These are phyloP conservation scores for Staurois parvus DNA, from an alignment of 2,797 vertebrate genomes.

Conservation along the genomic window DNA sequence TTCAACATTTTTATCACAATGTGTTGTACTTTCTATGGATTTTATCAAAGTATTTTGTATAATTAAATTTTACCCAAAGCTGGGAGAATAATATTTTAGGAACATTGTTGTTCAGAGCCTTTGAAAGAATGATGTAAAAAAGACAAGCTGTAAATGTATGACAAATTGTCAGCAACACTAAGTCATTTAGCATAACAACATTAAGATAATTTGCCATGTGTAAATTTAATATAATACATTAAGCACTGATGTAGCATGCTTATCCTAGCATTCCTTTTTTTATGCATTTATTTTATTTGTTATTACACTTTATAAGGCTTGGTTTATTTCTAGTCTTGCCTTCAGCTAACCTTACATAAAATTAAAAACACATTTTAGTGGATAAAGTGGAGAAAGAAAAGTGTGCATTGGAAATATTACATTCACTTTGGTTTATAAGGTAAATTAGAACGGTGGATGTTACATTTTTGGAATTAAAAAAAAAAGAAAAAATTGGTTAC, in stretches of 20 bases:
- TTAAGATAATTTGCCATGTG: slow-evolving; percentile 12
- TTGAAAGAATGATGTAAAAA: not conserved
- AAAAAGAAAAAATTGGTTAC: not conserved
- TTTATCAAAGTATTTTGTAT: not conserved
- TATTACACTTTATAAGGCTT: not conserved
- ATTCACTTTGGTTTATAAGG: not conserved
- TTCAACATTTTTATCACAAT: no score
- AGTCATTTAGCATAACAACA: slow-evolving; percentile 3
- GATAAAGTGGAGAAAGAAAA: not conserved
- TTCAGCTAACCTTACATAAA: not conserved
- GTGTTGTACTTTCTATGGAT: not conserved
- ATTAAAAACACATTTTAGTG: not conserved
- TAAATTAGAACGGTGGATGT: not conserved
- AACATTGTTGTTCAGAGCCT: not conserved
- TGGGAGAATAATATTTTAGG: not conserved
- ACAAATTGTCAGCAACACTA: not conserved
- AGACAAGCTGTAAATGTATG: not conserved
- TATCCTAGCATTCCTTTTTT: not conserved
- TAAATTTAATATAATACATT: slow-evolving; percentile 27
- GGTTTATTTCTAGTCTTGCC: not conserved
- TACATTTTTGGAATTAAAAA: not conserved
- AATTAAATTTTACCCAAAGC: not conserved
- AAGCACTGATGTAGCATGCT: slow-evolving; percentile 4
- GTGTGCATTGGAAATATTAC: not conserved
- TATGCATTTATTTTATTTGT: slow-evolving; percentile 1